These are phyloP conservation scores for Macrobrachium rosenbergii DNA, from an alignment of 1,140 invertebrate genomes.

Conservation along the genomic window DNA sequence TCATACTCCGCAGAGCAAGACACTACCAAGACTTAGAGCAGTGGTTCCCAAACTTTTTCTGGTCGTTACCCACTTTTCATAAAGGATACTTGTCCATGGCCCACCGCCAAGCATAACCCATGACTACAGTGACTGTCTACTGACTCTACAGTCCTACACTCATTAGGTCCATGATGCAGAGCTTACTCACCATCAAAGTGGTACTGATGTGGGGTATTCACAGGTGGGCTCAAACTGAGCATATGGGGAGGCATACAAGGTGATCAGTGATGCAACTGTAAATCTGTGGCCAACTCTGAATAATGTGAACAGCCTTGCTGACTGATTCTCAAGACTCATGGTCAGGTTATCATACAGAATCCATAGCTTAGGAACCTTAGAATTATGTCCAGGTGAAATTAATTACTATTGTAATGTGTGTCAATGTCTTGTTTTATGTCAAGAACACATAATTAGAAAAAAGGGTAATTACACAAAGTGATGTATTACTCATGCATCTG, in stretches of 20 bases:
- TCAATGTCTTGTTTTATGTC: constrained; percentile 30
- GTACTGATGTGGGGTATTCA: constrained; percentile 24
- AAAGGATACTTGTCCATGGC: too few relatives aligned
- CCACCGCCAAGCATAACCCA: too few relatives aligned
- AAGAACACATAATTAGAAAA: constrained; percentile 22
- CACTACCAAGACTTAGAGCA: too few relatives aligned
- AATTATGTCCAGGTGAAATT: constrained; percentile 29
- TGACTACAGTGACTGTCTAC: not conserved
- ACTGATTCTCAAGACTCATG: constrained; percentile 30
- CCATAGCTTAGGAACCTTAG: constrained; percentile 28
- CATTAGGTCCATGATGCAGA: too few relatives aligned
- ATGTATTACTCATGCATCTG: constrained; percentile 19
- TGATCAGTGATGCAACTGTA: constrained; percentile 3
- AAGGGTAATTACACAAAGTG: not conserved
- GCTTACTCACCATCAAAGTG: too few relatives aligned
- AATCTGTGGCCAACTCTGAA: constrained; percentile 21
- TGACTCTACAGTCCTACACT: constrained; percentile 21
- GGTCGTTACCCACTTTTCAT: too few relatives aligned
- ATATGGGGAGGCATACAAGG: constrained; percentile 19
- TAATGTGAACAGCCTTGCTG: not conserved
- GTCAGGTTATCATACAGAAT: constrained; percentile 36
- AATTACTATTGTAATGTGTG: constrained; percentile 16
- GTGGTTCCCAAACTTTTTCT: too few relatives aligned
- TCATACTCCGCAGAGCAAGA: too few relatives aligned
- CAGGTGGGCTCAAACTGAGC: constrained; percentile 13